Percentiles rank a stretch among this genome's conserved stretches.
phyloP scores from a whole-genome alignment of 2,888 invertebrate genomes.

The Orthonevra nobilis region DNA sequence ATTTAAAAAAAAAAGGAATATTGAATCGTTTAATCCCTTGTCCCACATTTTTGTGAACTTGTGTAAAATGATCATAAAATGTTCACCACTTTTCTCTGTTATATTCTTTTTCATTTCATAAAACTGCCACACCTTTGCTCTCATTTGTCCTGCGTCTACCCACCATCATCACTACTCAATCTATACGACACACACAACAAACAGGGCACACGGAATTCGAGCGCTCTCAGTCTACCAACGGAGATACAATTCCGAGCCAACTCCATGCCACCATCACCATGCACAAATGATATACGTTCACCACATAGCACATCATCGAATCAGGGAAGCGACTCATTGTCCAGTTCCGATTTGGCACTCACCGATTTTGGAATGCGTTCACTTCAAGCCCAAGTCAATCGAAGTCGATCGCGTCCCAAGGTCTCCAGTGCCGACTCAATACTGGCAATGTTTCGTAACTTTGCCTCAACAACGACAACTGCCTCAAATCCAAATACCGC shows the following conservation, averaged over 20 bases:
- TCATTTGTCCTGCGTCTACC: slow-evolving; percentile 54
- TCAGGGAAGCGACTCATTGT: slow-evolving; percentile 89
- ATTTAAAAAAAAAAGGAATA: not conserved
- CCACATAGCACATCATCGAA: slow-evolving; percentile 87
- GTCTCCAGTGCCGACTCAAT: slow-evolving; percentile 90
- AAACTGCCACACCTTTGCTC: slow-evolving; percentile 47
- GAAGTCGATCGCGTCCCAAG: slow-evolving; percentile 81
- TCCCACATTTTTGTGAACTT: slow-evolving; percentile 23
- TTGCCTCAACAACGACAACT: slow-evolving; percentile 83
- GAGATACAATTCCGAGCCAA: slow-evolving; percentile 78
- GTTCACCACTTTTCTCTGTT: too few species aligned
- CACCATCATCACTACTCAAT: slow-evolving; percentile 7
- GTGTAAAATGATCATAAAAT: slow-evolving; percentile 18
- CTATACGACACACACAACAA: slow-evolving; percentile 7
- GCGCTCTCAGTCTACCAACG: slow-evolving; percentile 76
- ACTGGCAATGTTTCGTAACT: slow-evolving; percentile 88
- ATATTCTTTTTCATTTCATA: too few species aligned
- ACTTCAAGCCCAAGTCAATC: slow-evolving; percentile 72
- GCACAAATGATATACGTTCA: slow-evolving; percentile 83
- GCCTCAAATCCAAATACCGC: slow-evolving; percentile 80
- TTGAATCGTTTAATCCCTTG: not conserved
- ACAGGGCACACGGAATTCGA: slow-evolving; percentile 76
- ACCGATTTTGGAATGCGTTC: slow-evolving; percentile 81
- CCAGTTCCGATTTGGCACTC: slow-evolving; percentile 86
- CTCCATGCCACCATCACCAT: slow-evolving; percentile 85